Percentiles rank a stretch among this genome's conserved stretches.
Conservation (phyloP, 2,888 invertebrate species). For the Hyposoter dolosus region DNA sequence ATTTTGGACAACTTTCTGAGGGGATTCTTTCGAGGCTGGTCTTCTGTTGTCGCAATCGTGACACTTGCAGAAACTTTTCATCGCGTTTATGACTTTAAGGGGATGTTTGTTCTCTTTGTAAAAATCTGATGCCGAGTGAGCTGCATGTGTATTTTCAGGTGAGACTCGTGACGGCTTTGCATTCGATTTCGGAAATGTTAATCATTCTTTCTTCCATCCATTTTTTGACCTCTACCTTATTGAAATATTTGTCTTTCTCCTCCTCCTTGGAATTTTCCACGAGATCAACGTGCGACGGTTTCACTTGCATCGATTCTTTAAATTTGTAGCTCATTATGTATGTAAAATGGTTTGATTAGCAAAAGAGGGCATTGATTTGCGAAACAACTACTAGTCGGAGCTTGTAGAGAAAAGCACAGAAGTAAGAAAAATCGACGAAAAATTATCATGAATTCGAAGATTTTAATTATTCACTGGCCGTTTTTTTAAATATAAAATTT, state of each 20-base stretch:
- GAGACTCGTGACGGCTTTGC: slow-evolving; percentile 95
- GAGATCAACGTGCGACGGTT: slow-evolving; percentile 91
- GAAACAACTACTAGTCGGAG: too few species aligned
- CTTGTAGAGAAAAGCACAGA: too few species aligned
- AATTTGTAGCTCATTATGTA: slow-evolving; percentile 87
- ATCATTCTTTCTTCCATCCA: slow-evolving; percentile 97
- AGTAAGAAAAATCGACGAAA: too few species aligned
- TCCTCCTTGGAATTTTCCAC: slow-evolving; percentile 89
- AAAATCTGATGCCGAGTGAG: slow-evolving; percentile 94
- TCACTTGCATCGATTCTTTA: slow-evolving; percentile 91
- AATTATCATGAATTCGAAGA: too few species aligned
- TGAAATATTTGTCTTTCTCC: slow-evolving; percentile 94
- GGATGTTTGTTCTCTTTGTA: slow-evolving; percentile 95
- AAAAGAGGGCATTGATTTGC: too few species aligned
- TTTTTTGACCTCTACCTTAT: slow-evolving; percentile 95
- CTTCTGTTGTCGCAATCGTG: slow-evolving; percentile 93
- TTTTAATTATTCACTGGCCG: too few species aligned
- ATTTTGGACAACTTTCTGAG: slow-evolving; percentile 91
- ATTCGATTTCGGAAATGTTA: slow-evolving; percentile 93
- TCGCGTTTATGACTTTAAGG: slow-evolving; percentile 91
- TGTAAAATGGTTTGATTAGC: too few species aligned
- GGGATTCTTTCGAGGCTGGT: slow-evolving; percentile 93
- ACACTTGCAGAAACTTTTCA: slow-evolving; percentile 97
- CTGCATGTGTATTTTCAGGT: slow-evolving; percentile 97
- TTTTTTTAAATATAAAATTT: too few species aligned